A percentile compares a stretch with the other conserved stretches of the same genome.
Conservation (phyloP, 2,113 vertebrate genomes). For the Egretta garzetta region DNA sequence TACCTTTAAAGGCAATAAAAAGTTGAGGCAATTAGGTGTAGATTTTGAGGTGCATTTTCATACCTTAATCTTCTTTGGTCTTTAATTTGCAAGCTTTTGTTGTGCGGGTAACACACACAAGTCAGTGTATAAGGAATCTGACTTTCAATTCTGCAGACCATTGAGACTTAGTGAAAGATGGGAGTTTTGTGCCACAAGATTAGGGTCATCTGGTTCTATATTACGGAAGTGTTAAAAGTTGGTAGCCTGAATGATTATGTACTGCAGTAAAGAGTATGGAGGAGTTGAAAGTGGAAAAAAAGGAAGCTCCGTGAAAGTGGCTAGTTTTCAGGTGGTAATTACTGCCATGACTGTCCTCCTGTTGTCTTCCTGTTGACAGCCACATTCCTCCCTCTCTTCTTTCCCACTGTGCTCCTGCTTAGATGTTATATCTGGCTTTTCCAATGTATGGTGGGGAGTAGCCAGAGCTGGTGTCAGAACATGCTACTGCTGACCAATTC, state of each 20-base stretch:
- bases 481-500: not conserved
- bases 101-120: not conserved
- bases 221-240: not conserved
- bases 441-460: accelerated
- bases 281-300: not conserved
- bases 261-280: not conserved
- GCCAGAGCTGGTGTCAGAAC: not conserved
- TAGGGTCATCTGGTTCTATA: not conserved
- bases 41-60: not conserved
- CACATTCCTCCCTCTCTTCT: not conserved
- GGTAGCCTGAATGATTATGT: not conserved
- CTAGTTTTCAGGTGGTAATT: not conserved
- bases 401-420: not conserved
- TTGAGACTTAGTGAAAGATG: not conserved
- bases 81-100: not conserved
- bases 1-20: not conserved
- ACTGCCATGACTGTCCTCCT: not conserved
- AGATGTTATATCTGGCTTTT: not conserved
- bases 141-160: not conserved
- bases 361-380: not conserved
- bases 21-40: not conserved
- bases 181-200: not conserved
- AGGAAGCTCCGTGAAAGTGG: not conserved
- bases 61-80: not conserved
- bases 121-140: not conserved